phyloP scores from a whole-genome alignment of 1,140 invertebrate species.

The Eueides isabella region DNA sequence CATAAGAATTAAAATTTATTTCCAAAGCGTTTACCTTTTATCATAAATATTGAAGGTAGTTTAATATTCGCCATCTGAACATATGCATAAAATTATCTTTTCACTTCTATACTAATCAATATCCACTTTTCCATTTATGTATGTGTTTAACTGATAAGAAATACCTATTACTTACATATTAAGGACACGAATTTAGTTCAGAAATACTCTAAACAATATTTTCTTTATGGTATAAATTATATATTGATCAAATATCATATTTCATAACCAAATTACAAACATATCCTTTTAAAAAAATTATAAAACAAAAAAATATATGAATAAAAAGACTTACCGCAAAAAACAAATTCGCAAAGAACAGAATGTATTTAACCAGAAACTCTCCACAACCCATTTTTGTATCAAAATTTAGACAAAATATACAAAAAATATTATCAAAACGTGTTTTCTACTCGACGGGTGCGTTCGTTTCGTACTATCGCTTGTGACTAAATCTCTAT shows the following conservation, averaged over 20 bases:
- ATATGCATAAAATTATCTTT: not conserved
- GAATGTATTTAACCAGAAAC: constrained; percentile 73
- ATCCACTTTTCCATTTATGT: not conserved
- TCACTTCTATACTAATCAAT: not conserved
- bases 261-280: not conserved
- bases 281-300: not conserved
- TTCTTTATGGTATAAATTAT: not conserved
- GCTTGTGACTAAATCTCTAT: not conserved
- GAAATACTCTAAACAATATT: not conserved
- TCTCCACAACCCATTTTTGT: constrained; percentile 74
- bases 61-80: not conserved
- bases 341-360: constrained; percentile 73
- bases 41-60: no score
- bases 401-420: constrained; percentile 29
- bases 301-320: not conserved
- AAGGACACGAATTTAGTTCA: not conserved
- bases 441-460: constrained; percentile 10
- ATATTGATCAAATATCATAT: no score
- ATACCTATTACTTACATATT: not conserved
- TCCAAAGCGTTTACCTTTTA: no score
- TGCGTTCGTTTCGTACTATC: not conserved
- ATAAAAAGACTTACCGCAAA: constrained; percentile 66
- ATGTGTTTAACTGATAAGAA: not conserved
- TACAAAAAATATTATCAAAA: not conserved
- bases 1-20: no score